Conservation (phyloP, 2,888 invertebrate genomes). For the Papilio protenor region DNA sequence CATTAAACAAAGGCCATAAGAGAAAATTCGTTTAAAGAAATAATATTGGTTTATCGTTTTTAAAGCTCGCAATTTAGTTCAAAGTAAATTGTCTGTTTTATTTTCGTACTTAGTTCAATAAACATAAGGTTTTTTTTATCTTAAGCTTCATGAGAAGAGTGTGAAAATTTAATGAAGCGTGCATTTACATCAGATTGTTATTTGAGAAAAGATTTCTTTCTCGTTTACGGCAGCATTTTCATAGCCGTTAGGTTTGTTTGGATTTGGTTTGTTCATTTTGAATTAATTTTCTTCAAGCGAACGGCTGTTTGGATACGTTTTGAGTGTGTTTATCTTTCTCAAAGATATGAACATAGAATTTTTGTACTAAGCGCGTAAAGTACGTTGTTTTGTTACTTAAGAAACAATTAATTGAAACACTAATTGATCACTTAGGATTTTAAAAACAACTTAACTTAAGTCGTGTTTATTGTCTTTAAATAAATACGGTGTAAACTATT, state of each 20-base stretch:
- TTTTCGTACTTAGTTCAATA: not conserved
- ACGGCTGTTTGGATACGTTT: slow-evolving; percentile 14
- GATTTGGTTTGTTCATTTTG: slow-evolving; percentile 25
- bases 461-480: no score
- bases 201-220: slow-evolving; percentile 8
- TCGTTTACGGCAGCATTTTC: slow-evolving; percentile 11
- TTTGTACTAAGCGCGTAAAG: not conserved
- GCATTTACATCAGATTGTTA: slow-evolving; percentile 18
- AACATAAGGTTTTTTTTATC: not conserved
- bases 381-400: not conserved
- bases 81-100: slow-evolving; percentile 6
- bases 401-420: not conserved
- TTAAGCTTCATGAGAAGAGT: not conserved
- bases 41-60: not conserved
- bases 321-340: not conserved
- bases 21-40: not conserved
- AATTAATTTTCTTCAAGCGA: slow-evolving; percentile 9
- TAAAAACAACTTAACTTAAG: no score
- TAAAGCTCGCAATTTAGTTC: not conserved
- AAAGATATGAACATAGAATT: not conserved
- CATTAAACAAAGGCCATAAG: not conserved
- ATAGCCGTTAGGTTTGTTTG: slow-evolving; percentile 16
- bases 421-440: no score
- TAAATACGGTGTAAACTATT: not conserved
- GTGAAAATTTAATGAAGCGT: slow-evolving; percentile 11